Evolutionary conservation across 2,888 invertebrate species (phyloP).

Genomic region (Muschampia plurimacula): DNA sequence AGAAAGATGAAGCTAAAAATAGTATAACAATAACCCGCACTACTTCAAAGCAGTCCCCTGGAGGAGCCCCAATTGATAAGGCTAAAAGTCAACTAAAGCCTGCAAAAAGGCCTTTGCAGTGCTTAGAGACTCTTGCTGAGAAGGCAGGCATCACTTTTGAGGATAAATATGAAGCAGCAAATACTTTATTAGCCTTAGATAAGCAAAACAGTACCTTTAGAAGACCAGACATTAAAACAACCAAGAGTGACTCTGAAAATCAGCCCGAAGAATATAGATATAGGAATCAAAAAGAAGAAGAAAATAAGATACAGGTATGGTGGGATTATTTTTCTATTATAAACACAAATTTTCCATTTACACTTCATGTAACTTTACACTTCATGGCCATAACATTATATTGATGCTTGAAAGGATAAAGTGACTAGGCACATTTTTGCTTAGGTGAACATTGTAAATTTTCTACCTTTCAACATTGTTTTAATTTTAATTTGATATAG

Average conservation of each 20-base stretch:
- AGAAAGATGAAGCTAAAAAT: slow-evolving; percentile 81
- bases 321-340: not conserved
- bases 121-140: slow-evolving; percentile 89
- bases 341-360: no score
- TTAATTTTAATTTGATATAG: no score
- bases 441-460: no score
- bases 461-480: no score
- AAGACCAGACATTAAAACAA: slow-evolving; percentile 73
- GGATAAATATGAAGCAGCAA: slow-evolving; percentile 90
- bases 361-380: no score
- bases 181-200: slow-evolving; percentile 87
- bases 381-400: no score
- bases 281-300: slow-evolving; percentile 77
- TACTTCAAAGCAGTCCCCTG: slow-evolving; percentile 68
- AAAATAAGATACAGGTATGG: slow-evolving; percentile 77
- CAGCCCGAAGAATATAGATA: slow-evolving; percentile 74
- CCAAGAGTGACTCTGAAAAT: slow-evolving; percentile 71
- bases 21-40: slow-evolving; percentile 82
- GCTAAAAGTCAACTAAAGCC: slow-evolving; percentile 63
- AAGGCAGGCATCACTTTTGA: slow-evolving; percentile 91
- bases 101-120: slow-evolving; percentile 85
- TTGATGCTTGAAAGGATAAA: no score
- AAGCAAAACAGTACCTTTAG: slow-evolving; percentile 84
- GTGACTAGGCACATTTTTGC: no score
- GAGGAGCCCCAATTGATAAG: slow-evolving; percentile 64